Evolutionary conservation across 2,797 vertebrate genomes (phyloP).

Genomic region (Acanthurus leucopareius): DNA sequence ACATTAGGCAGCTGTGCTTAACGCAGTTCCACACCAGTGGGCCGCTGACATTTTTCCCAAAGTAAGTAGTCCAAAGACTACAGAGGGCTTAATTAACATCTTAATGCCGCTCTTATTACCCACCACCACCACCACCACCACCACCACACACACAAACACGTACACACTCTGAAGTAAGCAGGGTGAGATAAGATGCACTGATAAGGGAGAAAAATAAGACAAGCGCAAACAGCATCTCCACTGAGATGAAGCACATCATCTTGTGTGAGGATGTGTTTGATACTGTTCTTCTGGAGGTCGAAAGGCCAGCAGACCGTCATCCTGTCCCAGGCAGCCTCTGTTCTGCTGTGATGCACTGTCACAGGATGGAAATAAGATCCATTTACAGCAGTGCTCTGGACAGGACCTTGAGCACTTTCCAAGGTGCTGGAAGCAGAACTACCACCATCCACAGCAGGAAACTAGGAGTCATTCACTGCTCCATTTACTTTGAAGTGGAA

Average conservation of each 20-base stretch:
- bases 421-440: constrained; percentile 60
- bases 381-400: constrained; percentile 57
- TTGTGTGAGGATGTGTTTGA: constrained; percentile 6
- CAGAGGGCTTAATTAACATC: constrained; percentile 77
- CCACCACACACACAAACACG: neutral
- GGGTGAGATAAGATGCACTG: constrained; percentile 15
- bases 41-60: constrained; percentile 70
- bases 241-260: constrained; percentile 11
- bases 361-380: constrained; percentile 71
- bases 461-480: constrained; percentile 71
- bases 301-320: constrained; percentile 37
- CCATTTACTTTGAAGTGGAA: constrained; percentile 80
- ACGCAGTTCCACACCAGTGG: constrained; percentile 68
- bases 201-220: constrained; percentile 18
- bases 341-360: constrained; percentile 46
- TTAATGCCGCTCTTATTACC: constrained; percentile 62
- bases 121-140: constrained; percentile 3
- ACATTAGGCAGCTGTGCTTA: constrained; percentile 67
- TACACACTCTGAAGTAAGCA: constrained; percentile 10
- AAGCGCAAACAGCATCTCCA: neutral
- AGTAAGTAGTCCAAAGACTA: constrained; percentile 63
- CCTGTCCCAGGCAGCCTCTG: constrained; percentile 16
- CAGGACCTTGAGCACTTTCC: constrained; percentile 65
- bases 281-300: constrained; percentile 40
- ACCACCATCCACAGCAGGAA: constrained; percentile 64